Evolutionary conservation across 2,888 invertebrate genomes (phyloP).

Genomic region (Macaria notata): DNA sequence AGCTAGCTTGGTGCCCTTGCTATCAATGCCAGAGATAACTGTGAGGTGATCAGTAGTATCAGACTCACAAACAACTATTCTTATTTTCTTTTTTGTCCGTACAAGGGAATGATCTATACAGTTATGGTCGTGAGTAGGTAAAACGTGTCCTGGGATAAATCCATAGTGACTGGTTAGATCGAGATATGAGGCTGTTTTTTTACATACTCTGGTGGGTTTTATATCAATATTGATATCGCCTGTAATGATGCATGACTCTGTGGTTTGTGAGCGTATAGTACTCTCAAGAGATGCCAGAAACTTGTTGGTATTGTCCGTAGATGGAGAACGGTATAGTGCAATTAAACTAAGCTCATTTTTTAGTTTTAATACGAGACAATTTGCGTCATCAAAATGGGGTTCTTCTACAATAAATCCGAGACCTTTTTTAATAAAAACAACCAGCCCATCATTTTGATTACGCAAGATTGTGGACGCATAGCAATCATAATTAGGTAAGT

Average conservation of each 20-base stretch:
- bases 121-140: not conserved
- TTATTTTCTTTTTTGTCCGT: not conserved
- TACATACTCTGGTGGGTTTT: not conserved
- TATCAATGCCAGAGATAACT: not conserved
- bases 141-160: not conserved
- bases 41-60: not conserved
- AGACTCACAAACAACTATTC: not conserved
- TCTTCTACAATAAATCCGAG: not conserved
- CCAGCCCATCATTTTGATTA: not conserved
- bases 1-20: not conserved
- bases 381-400: not conserved
- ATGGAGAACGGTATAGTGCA: not conserved
- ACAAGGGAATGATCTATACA: not conserved
- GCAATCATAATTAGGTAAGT: not conserved
- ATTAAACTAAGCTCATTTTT: not conserved
- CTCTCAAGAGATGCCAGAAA: not conserved
- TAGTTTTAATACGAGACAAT: not conserved
- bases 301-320: not conserved
- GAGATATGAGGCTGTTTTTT: not conserved
- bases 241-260: not conserved
- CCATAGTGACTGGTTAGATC: not conserved
- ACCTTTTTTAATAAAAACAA: not conserved
- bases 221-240: not conserved
- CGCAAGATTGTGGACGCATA: not conserved
- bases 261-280: not conserved